Conservation (phyloP, 2,113 vertebrate genomes). For the Tetraodon nigroviridis region DNA sequence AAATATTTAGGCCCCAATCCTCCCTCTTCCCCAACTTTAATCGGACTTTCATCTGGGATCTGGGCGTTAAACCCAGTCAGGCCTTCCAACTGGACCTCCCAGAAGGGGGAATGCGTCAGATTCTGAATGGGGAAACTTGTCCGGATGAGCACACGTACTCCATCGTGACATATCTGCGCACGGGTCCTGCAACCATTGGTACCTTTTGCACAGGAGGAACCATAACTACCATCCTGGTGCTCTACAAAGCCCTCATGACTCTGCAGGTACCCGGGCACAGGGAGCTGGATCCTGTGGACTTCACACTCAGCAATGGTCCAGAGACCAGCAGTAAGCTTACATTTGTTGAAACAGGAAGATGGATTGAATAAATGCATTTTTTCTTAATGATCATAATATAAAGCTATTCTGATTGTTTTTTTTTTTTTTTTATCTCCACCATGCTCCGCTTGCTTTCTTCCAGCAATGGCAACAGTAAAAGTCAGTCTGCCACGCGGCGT, state of each 20-base stretch:
- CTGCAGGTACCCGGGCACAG: constrained; percentile 35
- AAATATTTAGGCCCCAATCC: constrained; percentile 71
- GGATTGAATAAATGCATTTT: too few relatives aligned
- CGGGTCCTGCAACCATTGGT: constrained; percentile 67
- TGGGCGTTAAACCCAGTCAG: constrained; percentile 63
- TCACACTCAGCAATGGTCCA: constrained; percentile 76
- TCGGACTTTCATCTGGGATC: constrained; percentile 82
- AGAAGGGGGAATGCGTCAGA: constrained; percentile 75
- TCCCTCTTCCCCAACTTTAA: constrained; percentile 75
- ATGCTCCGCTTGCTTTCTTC: neutral
- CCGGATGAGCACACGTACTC: constrained; percentile 73
- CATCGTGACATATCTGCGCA: constrained; percentile 62
- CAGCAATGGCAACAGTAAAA: constrained; percentile 79
- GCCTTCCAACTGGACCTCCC: constrained; percentile 82
- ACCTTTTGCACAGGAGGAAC: constrained; percentile 85
- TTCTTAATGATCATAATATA: too few relatives aligned
- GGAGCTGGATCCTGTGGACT: constrained; percentile 64
- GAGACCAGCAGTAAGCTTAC: constrained; percentile 77
- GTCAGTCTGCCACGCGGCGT: constrained; percentile 74
- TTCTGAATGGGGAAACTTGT: constrained; percentile 71
- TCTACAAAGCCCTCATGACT: constrained; percentile 42
- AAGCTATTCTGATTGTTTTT: neutral
- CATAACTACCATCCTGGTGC: constrained; percentile 73
- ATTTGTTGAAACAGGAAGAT: neutral
- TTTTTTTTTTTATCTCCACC: constrained; percentile 2